Evolutionary conservation across 2,113 vertebrate species (phyloP).

Genomic region (Malurus alboscapulatus): DNA sequence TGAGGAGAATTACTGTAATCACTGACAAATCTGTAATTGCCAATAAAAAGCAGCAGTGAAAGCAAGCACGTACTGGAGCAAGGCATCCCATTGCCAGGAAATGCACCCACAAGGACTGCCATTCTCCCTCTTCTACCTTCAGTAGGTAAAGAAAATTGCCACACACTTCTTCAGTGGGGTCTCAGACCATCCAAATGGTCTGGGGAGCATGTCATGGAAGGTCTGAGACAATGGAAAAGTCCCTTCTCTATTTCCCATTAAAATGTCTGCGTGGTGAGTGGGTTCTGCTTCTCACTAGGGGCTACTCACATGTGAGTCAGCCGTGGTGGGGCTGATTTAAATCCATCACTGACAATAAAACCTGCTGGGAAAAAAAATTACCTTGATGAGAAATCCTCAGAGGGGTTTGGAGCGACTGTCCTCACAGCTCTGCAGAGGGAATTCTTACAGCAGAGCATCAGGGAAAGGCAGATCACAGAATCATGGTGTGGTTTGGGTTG

Average conservation of each 20-base stretch:
- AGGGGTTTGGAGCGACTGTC: not conserved
- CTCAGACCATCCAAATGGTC: not conserved
- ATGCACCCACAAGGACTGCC: not conserved
- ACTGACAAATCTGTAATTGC: not conserved
- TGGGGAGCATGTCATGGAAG: not conserved
- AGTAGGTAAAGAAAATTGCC: not conserved
- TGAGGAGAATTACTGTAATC: not conserved
- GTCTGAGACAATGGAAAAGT: not conserved
- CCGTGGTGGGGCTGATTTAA: not conserved
- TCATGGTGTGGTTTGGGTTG: not conserved
- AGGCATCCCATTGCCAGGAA: not conserved
- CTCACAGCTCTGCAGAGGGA: not conserved
- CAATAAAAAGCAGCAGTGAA: not conserved
- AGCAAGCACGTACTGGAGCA: not conserved
- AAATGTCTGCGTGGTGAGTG: rapidly evolving
- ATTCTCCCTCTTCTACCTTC: not conserved
- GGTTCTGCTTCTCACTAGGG: not conserved
- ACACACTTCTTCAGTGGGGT: not conserved
- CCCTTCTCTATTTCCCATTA: not conserved
- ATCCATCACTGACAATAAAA: not conserved
- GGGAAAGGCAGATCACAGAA: not conserved
- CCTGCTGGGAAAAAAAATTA: not conserved
- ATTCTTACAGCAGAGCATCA: rapidly evolving
- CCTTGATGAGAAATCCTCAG: not conserved
- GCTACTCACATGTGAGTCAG: not conserved